Evolutionary conservation across 1,140 invertebrate species (phyloP), one percentile per base, ranked within the genome.

Genomic region (Pemphigus obesinymphae): DNA sequence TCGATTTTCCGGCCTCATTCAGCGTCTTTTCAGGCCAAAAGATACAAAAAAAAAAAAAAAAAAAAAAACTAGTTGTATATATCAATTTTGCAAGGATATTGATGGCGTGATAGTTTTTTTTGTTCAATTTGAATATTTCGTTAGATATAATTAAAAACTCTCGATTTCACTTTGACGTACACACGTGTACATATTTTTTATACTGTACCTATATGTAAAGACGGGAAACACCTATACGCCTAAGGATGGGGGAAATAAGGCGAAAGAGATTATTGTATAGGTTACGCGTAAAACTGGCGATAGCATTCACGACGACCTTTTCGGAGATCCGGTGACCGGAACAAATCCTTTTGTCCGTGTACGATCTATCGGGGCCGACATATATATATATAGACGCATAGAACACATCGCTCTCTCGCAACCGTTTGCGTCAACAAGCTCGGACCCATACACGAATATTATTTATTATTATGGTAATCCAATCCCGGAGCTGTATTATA

Each of bases 301-400:
- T 80, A 50, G 34, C 37, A 80, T 80, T 34, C 76, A n/a, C 76
- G 55, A 80, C 55, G n/a, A n/a, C 76, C 76, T 80, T 80, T 80
- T n/a, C n/a, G 55, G 73, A 80, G 76, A 63, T 80, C 76, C 76
- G 40, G 55, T 80, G 76, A 80, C 76, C 76, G 76, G 76, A 80
- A 80, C 76, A 80, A 80, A 80, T 80, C 76, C 76, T 63, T 80
- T 80, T 80, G 76, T 80, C 55, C 63, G 73, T 37, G 73, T 37
- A 63, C 55, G 23, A 31, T 6, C 53, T 63, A 80, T 63, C 53
- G 23, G 13, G 23, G 43, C n/a, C n/a, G n/a, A n/a, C n/a, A n/a
- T n/a, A n/a, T n/a, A n/a, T n/a, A 11, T 45, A 45, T 45, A 26
- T n/a, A 40, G 50, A 58, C n/a, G 75, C 23, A 78, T 58, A 58